Base-by-base conservation (phyloP, 2,888 invertebrate species). In the Cryptus viduatorius region DNA sequence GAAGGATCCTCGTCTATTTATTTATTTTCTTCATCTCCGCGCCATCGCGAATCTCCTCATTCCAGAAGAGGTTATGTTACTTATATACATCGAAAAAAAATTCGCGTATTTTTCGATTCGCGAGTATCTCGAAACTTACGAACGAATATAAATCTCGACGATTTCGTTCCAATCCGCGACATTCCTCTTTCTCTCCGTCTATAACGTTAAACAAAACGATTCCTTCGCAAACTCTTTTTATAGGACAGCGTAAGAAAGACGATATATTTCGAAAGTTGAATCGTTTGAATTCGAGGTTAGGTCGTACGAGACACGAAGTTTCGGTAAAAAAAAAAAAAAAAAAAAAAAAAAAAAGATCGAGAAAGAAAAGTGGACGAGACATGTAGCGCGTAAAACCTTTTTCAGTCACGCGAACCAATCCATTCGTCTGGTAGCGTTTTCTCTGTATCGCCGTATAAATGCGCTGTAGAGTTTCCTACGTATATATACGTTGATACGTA, bases 361-460 rank as follows among this genome's bases (percentile, higher is more conserved):
- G 46, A 42, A 16, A 59, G 0, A 61, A 59, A 24, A 46, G 16
- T n/a, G 53, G 37, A 42, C 50, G 61, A 71, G 53, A 37, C 4
- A 64, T 16, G 61, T 7, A 56, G 14, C 19, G 10, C 19, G 42
- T 37, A 44, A 37, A 67, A 72, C 72, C 72, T 67, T 80, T 80
- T 73, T 69, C 80, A 69, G 80, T 81, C 80, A 81, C 80, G 80
- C 80, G 61, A 80, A 10, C 59, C 16, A 16, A n/a, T 37, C 37
- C 65, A 77, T 14, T 44, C 46, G 5, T 29, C 53, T 3, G 68
- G 5, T 48, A 56, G 68, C 12, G 31, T 69, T 48, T 69, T 61
- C 48, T 69, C 46, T 24, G 12, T 44, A 16, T 12, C 53, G 46
- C 53, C 29, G 31, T 53, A 12, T 24, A 24, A 24, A 24, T 12